phyloP scores from a whole-genome alignment of 2,797 vertebrate genomes.

The Apogon hyalosoma region DNA sequence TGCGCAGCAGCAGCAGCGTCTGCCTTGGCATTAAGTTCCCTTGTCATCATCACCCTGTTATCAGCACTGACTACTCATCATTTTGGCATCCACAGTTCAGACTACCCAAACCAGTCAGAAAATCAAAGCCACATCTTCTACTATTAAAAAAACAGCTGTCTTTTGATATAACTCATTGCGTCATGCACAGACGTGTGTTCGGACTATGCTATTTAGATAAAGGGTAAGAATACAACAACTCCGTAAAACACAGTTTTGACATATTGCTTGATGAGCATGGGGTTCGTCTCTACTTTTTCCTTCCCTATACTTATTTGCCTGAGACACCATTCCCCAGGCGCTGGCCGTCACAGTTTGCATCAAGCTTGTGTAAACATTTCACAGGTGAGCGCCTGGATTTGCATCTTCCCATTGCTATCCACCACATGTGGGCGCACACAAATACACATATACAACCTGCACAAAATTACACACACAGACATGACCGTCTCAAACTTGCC shows the following conservation, averaged over 20 bases:
- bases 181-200: slow-evolving; percentile 6
- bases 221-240: slow-evolving; percentile 30
- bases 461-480: slow-evolving; percentile 55
- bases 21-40: slow-evolving; percentile 20
- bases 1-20: slow-evolving; percentile 32
- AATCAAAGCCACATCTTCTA: slow-evolving; percentile 16
- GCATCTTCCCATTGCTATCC: slow-evolving; percentile 78
- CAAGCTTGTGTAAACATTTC: slow-evolving; percentile 84
- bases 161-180: slow-evolving; percentile 8
- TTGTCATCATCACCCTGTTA: slow-evolving; percentile 22
- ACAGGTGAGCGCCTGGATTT: slow-evolving; percentile 87
- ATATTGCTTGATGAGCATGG: slow-evolving; percentile 7
- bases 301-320: slow-evolving; percentile 80
- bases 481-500: slow-evolving; percentile 59
- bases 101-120: slow-evolving; percentile 42
- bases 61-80: slow-evolving; percentile 29
- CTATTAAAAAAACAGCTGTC: not conserved
- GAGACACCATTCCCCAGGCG: slow-evolving; percentile 79
- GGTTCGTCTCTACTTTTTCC: slow-evolving; percentile 33
- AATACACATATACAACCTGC: slow-evolving; percentile 26
- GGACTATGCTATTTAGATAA: slow-evolving; percentile 1
- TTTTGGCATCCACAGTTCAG: slow-evolving; percentile 21
- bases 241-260: not conserved
- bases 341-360: slow-evolving; percentile 86
- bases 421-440: slow-evolving; percentile 63